Conservation (phyloP, 2,797 vertebrate genomes). For the Cetoscarus ocellatus region DNA sequence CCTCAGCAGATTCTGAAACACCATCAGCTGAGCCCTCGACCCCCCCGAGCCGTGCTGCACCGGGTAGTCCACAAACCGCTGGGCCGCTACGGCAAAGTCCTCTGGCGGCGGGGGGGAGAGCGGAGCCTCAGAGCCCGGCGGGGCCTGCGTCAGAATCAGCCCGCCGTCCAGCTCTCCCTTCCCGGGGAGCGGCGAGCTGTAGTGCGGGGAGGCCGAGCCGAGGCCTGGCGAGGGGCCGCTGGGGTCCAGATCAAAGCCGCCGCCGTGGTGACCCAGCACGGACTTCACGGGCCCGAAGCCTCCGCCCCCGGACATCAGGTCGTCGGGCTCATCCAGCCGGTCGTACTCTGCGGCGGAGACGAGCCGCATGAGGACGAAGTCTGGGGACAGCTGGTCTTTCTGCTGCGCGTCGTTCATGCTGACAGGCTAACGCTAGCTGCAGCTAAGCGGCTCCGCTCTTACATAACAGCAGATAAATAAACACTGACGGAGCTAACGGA, state of each 20-base stretch:
- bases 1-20: conserved; percentile 87
- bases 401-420: conserved; percentile 80
- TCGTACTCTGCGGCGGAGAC: conserved; percentile 80
- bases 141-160: conserved; percentile 75
- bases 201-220: conserved; percentile 75
- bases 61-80: conserved; percentile 72
- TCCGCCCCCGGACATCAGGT: conserved; percentile 69
- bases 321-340: conserved; percentile 73
- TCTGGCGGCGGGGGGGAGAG: conserved; percentile 47
- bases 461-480: conserved; percentile 71
- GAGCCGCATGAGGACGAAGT: conserved; percentile 82
- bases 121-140: conserved; percentile 58
- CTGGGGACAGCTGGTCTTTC: conserved; percentile 72
- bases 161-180: conserved; percentile 82
- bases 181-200: conserved; percentile 78
- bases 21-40: conserved; percentile 87
- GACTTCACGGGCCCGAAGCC: conserved; percentile 75
- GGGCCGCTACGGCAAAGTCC: conserved; percentile 59
- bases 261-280: conserved; percentile 62
- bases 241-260: conserved; percentile 69
- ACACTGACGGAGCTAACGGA: conserved; percentile 51
- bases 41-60: conserved; percentile 51
- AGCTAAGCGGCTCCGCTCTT: conserved; percentile 56
- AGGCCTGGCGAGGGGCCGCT: conserved; percentile 67
- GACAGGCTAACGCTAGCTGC: conserved; percentile 61